These are phyloP conservation scores for Otolemur crassicaudatus DNA, from an alignment of 2,797 vertebrate species.

Conservation along the genomic window DNA sequence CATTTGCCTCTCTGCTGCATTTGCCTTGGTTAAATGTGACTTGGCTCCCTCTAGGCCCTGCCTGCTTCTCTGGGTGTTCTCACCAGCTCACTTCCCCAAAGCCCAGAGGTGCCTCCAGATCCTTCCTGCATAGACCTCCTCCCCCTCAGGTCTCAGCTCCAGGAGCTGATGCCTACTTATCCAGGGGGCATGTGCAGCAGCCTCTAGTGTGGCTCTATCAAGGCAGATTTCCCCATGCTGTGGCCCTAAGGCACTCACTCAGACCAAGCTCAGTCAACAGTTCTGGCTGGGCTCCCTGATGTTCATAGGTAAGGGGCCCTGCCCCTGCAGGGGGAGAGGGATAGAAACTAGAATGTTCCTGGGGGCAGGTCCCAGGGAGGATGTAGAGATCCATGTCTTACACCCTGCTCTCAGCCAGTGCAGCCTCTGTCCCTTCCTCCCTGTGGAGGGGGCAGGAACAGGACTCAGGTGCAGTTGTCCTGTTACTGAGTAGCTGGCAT, in stretches of 20 bases:
- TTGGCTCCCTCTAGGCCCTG: neutral
- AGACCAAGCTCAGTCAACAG: neutral
- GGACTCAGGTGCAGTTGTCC: neutral
- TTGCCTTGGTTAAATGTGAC: neutral
- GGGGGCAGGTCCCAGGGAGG: neutral
- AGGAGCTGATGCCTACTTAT: neutral
- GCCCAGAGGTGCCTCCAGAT: neutral
- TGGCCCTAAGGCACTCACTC: neutral
- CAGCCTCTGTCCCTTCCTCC: neutral
- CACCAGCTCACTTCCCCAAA: neutral
- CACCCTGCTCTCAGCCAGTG: accelerated
- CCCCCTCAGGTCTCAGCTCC: neutral
- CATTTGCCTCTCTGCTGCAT: neutral
- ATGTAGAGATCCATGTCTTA: neutral
- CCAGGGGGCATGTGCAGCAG: neutral
- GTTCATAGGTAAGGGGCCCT: neutral
- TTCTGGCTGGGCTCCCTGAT: neutral
- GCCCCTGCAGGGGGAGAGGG: neutral
- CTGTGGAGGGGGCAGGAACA: neutral
- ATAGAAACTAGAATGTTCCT: neutral
- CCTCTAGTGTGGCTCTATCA: neutral
- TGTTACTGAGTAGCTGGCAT: neutral
- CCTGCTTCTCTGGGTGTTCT: neutral
- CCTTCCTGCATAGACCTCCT: neutral
- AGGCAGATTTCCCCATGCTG: neutral